Conservation (phyloP, 2,797 vertebrate genomes). For the Poeciliopsis presidionis region DNA sequence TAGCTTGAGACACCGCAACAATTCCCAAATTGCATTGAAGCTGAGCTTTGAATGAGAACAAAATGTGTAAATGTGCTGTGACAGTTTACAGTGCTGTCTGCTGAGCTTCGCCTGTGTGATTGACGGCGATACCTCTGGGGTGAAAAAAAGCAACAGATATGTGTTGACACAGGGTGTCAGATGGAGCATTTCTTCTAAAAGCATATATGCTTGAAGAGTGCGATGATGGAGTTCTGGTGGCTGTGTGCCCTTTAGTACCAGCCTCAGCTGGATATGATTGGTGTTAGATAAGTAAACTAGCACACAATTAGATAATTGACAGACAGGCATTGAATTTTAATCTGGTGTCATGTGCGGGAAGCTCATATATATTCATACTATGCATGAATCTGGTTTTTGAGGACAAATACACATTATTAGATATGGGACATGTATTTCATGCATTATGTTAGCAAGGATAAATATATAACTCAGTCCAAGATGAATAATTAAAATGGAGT, state of each 20-base stretch:
- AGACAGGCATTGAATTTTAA: neutral
- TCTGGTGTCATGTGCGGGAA: neutral
- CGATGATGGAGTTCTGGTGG: slow-evolving; percentile 10
- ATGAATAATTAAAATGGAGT: slow-evolving; percentile 1
- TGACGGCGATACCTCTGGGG: slow-evolving; percentile 48
- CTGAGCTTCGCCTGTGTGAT: slow-evolving; percentile 44
- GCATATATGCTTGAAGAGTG: slow-evolving; percentile 32
- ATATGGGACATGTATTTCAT: neutral
- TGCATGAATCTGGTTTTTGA: neutral
- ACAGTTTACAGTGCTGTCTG: slow-evolving; percentile 58
- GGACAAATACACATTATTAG: neutral
- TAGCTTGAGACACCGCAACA: slow-evolving; percentile 43
- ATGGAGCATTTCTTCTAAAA: slow-evolving; percentile 37
- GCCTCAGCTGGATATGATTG: slow-evolving; percentile 24
- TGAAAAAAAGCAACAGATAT: slow-evolving; percentile 52
- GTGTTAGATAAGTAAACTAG: slow-evolving; percentile 14
- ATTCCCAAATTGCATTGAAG: slow-evolving; percentile 54
- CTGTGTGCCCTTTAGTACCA: slow-evolving; percentile 49
- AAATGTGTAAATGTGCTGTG: slow-evolving; percentile 57
- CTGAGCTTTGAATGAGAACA: slow-evolving; percentile 55
- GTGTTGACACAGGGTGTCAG: slow-evolving; percentile 62
- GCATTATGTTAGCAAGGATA: slow-evolving; percentile 3
- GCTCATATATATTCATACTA: neutral
- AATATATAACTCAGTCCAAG: neutral
- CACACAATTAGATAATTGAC: slow-evolving; percentile 10